Base-by-base conservation (phyloP, 2,888 invertebrate species). In the Shargacucullia verbasci region DNA sequence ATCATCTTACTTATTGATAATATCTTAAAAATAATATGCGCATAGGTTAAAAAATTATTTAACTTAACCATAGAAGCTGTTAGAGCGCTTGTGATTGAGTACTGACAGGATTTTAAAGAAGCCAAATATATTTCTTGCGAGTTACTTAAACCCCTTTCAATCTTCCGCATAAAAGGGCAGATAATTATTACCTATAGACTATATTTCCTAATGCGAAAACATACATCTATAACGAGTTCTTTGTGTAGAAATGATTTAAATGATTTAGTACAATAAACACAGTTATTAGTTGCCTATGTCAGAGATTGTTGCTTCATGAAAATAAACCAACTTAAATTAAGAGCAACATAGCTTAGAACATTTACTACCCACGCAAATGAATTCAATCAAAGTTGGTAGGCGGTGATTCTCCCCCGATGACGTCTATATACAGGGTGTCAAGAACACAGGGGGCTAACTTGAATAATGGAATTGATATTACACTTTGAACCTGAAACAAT, bases 331-430 rank as follows among this genome's bases (percentile, higher is more conserved):
- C 55, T 60, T 56, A 54, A 63, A 63, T 72, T 60, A 34, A 27
- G 43, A 37, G 43, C 13, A 44, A 35, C 46, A 57, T 49, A 49
- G 46, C 44, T 49, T 39, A 55, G 44, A 35, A 58, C 45, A 59
- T 63, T 70, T 45, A 44, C 57, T 38, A 29, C 35, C 33, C 29
- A 68, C 57, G 35, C 25, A 76, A 73, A 76, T 68, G 46, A 73
- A 55, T 68, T 48, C 47, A 63, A 72, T 76, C 49, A 56, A 76
- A 73, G 38, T 63, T 73, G 20, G 29, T 14, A 12, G 13, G 40
- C 13, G 2, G 53, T 37, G 35, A 40, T 50, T 47, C 33, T 29
- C 9, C 29, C 4, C 20, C 20, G 2, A 20, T 20, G 20, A 20
- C 20, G 20, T 3, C 20, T 20, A 20, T 20, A 20, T 20, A 20